Evolutionary conservation across 2,113 vertebrate genomes (phyloP), one percentile per base, ranked within the genome.

Genomic region (Neogobius melanostomus): DNA sequence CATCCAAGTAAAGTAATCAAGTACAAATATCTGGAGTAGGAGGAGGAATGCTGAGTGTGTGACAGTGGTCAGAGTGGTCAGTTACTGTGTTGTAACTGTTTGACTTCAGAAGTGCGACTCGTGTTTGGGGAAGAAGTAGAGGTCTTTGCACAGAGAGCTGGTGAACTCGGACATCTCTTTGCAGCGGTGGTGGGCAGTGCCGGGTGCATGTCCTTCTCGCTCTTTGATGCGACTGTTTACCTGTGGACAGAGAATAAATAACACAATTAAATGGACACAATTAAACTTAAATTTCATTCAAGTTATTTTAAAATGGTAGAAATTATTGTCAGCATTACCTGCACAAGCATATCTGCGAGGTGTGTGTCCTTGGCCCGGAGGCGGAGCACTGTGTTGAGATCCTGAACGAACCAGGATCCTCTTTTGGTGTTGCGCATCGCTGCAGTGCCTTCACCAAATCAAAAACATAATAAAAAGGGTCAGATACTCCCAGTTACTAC

Each of bases 141-240:
- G 94, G 72, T 95, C 94, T 72, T 67, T 95, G 89, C 97, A 98
- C 67, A 99, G 92, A 0, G 97, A 98, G 90, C 97, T 99, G 66
- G 93, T 95, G 81, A 97, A 99, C 84, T 99, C 98, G 0, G 98
- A 98, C 98, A 99, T 99, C 90, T 99, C 98, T 88, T 99, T 99
- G 85, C 98, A 98, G 63, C 97, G 96, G 72, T 99, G 96, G 81
- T 96, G 95, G 69, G 95, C 91, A 0, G 96, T 97, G 73, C 96
- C 98, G 0, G 98, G 98, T 10, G 97, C 96, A 0, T 95, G 95
- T 64, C 96, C 97, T 81, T 99, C 98, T 43, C 97, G 92, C 64
- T 93, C 91, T 82, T 99, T 99, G 88, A 99, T 99, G 0, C 87
- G 88, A 0, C 92, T 71, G 0, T 99, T 99, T 72, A 99, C 96